A percentile compares a stretch with the other conserved stretches of the same genome.
Conservation (phyloP, 2,113 vertebrate species). For the Eudorcas thomsonii region DNA sequence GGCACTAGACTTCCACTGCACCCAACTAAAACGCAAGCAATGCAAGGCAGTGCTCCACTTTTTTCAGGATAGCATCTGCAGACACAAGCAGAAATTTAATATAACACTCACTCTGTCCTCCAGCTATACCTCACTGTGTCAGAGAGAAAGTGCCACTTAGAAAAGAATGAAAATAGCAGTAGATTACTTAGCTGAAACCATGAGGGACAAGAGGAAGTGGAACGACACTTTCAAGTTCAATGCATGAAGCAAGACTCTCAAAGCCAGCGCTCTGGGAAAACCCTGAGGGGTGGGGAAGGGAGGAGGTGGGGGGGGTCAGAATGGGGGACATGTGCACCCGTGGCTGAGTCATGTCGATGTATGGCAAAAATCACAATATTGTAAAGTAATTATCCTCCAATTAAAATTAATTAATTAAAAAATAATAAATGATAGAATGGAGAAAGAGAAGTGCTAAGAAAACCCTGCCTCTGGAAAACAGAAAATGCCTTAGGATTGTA, state of each 20-base stretch:
- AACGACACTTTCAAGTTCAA: neutral
- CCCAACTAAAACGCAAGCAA: neutral
- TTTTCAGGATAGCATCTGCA: no score
- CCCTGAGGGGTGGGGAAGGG: neutral
- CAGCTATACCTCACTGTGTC: neutral
- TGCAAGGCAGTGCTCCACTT: no score
- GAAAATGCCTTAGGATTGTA: neutral
- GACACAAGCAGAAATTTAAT: neutral
- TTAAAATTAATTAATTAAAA: neutral
- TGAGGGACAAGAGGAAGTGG: neutral
- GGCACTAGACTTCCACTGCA: neutral
- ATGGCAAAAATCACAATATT: neutral
- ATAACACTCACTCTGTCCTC: neutral
- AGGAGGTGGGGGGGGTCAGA: neutral
- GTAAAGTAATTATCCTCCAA: neutral
- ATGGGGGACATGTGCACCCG: neutral
- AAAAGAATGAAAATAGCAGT: neutral
- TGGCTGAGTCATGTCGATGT: neutral
- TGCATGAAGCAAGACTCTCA: neutral
- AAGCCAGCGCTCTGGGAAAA: neutral
- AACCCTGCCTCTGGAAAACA: neutral
- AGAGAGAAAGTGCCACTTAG: neutral
- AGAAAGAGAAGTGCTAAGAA: neutral
- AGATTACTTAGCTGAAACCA: neutral
- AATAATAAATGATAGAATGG: neutral